phyloP scores from a whole-genome alignment of 2,113 vertebrate genomes.

The Pardalotus punctatus region DNA sequence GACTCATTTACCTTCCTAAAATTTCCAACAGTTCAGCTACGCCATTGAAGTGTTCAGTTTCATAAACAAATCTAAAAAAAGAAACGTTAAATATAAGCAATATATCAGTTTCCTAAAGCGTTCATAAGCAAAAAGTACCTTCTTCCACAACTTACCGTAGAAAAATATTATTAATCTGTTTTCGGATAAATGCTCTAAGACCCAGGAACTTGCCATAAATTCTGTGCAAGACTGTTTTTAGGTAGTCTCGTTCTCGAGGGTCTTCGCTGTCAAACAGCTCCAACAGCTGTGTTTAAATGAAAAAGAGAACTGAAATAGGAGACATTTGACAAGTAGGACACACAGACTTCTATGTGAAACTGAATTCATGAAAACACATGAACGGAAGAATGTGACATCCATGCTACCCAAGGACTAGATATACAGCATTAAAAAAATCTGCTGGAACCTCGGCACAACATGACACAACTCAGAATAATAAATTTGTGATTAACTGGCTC shows the following conservation, averaged over 20 bases:
- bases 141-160: slow-evolving; percentile 88
- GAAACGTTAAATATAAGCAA: slow-evolving; percentile 7
- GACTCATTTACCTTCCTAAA: slow-evolving; percentile 90
- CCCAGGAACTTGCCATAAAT: slow-evolving; percentile 99
- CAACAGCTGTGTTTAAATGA: slow-evolving; percentile 82
- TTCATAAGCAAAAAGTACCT: neutral
- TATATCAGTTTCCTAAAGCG: neutral
- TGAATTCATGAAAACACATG: neutral
- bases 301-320: slow-evolving; percentile 10
- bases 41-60: slow-evolving; percentile 99
- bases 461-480: neutral
- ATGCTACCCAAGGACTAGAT: neutral
- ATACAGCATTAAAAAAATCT: neutral
- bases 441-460: neutral
- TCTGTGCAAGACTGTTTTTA: slow-evolving; percentile 99
- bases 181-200: slow-evolving; percentile 99
- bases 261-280: slow-evolving; percentile 99
- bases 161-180: slow-evolving; percentile 99
- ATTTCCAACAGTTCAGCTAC: slow-evolving; percentile 99
- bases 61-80: slow-evolving; percentile 96
- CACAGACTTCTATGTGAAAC: neutral
- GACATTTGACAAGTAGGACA: neutral
- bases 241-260: slow-evolving; percentile 97
- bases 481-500: neutral
- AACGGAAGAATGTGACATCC: neutral